Evolutionary conservation across 30 jellyfish, hydroid and myxozoan genomes (phyloP).

Genomic region (Aurelia coerulea): DNA sequence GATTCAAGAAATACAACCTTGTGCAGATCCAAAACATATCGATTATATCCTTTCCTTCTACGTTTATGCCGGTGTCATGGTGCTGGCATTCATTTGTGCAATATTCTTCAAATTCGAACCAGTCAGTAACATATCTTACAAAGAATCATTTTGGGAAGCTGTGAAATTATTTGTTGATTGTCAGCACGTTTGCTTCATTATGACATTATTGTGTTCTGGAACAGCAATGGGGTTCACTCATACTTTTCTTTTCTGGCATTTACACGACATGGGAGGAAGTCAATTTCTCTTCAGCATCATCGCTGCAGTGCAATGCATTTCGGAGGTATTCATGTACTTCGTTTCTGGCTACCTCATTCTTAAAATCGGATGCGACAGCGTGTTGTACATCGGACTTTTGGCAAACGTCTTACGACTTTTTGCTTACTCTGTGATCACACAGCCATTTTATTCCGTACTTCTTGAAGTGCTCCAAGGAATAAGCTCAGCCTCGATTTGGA

Average conservation of each 20-base stretch:
- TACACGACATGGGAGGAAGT: constrained; percentile 97
- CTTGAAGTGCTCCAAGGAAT: constrained; percentile 94
- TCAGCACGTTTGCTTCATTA: constrained; percentile 85
- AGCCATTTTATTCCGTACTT: constrained; percentile 81
- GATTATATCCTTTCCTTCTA: constrained; percentile 91
- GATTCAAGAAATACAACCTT: constrained; percentile 67
- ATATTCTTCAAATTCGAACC: constrained; percentile 81
- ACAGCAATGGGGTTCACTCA: constrained; percentile 98
- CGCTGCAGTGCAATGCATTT: constrained; percentile 96
- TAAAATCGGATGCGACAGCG: constrained; percentile 96
- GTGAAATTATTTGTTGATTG: constrained; percentile 77
- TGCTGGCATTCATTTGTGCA: constrained; percentile 85
- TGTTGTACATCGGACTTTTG: constrained; percentile 86
- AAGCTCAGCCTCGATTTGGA: constrained; percentile 98
- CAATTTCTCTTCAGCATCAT: constrained; percentile 93
- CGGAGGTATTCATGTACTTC: constrained; percentile 95
- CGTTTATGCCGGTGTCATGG: constrained; percentile 96
- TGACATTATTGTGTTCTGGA: constrained; percentile 92
- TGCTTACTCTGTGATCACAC: constrained; percentile 85
- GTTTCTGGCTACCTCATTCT: constrained; percentile 90
- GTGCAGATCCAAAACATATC: constrained; percentile 93
- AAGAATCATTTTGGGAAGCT: constrained; percentile 95
- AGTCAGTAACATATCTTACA: constrained; percentile 66
- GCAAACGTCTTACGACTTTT: constrained; percentile 91
- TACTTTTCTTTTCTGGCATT: constrained; percentile 96